Evolutionary conservation across 2,888 invertebrate genomes (phyloP).

Genomic region (Galerucella calmariensis): DNA sequence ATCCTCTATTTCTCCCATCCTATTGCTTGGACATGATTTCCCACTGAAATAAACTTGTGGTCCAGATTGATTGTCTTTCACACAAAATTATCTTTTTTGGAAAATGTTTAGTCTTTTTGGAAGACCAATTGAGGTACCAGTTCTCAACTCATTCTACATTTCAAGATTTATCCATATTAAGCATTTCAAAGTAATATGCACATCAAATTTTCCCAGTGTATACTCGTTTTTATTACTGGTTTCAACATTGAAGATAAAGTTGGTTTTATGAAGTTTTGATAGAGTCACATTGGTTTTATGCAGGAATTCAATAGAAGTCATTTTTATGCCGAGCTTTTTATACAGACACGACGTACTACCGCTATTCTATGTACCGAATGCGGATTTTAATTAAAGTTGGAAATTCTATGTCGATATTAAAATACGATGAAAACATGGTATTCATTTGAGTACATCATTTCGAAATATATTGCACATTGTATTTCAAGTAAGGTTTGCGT

Average conservation of each 20-base stretch:
- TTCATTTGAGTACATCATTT: not conserved
- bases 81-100: no score
- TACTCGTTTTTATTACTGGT: not conserved
- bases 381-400: constrained; percentile 7
- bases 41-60: no score
- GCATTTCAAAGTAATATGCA: not conserved
- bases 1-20: no score
- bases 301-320: constrained; percentile 42
- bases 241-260: not conserved
- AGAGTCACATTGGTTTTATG: constrained; percentile 37
- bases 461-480: not conserved
- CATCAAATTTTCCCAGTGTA: not conserved
- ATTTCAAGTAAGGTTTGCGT: not conserved
- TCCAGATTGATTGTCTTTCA: no score
- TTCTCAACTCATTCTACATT: no score
- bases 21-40: no score
- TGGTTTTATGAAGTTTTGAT: constrained; percentile 5
- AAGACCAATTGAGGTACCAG: no score
- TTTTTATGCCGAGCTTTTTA: constrained; percentile 8
- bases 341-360: not conserved
- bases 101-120: no score
- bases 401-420: not conserved
- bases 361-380: not conserved
- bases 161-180: no score
- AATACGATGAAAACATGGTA: not conserved